Conservation (phyloP, 2,113 vertebrate genomes). For the Synchiropus splendidus region DNA sequence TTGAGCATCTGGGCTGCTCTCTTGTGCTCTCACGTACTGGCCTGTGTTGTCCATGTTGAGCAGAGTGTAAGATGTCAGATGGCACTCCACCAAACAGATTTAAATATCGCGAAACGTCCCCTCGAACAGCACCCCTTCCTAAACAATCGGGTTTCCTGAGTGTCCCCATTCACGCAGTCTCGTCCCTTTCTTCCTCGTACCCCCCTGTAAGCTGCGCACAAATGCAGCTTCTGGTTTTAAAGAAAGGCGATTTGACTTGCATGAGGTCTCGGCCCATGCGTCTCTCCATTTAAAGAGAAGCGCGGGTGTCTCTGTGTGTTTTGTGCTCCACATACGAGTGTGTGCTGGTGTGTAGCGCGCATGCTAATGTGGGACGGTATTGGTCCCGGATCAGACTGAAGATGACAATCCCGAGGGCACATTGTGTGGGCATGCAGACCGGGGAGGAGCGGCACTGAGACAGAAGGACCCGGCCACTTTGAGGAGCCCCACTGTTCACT, state of each 20-base stretch:
- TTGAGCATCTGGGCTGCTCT: too few relatives aligned
- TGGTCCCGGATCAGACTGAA: slow-evolving; percentile 54
- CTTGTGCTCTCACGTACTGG: too few relatives aligned
- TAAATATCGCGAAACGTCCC: slow-evolving; percentile 5
- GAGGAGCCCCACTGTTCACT: slow-evolving; percentile 28
- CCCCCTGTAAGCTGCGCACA: slow-evolving; percentile 4
- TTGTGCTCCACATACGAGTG: slow-evolving; percentile 17
- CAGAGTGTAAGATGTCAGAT: too few relatives aligned
- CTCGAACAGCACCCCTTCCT: background rate
- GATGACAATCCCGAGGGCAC: slow-evolving; percentile 54
- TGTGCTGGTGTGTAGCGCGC: slow-evolving; percentile 41
- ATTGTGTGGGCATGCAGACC: slow-evolving; percentile 47
- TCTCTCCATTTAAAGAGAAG: slow-evolving; percentile 45
- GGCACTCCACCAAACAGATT: too few relatives aligned
- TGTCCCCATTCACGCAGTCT: slow-evolving; percentile 33
- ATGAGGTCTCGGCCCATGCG: slow-evolving; percentile 50
- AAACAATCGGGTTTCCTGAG: slow-evolving; percentile 21
- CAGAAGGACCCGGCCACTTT: slow-evolving; percentile 10
- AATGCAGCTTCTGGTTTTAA: slow-evolving; percentile 30
- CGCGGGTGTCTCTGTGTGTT: slow-evolving; percentile 20
- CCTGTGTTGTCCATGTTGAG: too few relatives aligned
- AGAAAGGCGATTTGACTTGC: slow-evolving; percentile 46
- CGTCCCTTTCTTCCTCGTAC: slow-evolving; percentile 2
- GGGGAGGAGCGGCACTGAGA: slow-evolving; percentile 31
- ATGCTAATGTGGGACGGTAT: slow-evolving; percentile 48